Conservation (phyloP, 2,888 invertebrate species). For the Limenitis camilla region DNA sequence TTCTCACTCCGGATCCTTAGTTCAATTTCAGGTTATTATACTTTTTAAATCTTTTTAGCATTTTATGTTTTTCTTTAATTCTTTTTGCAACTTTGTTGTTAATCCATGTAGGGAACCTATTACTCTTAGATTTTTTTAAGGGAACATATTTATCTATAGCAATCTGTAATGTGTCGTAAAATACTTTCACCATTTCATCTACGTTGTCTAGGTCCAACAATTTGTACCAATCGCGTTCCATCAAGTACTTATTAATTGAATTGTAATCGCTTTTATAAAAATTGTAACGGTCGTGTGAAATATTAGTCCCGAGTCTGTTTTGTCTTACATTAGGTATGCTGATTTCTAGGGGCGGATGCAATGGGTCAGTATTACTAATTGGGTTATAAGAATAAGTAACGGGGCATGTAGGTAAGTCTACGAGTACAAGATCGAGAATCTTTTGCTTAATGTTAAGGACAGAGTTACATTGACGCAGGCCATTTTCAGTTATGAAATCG, state of each 20-base stretch:
- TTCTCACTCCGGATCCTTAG: not conserved
- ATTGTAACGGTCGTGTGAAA: not conserved
- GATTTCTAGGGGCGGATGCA: slow-evolving; percentile 1
- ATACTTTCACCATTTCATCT: not conserved
- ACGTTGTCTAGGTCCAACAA: not conserved
- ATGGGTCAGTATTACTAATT: not conserved
- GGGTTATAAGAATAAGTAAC: not conserved
- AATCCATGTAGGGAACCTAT: not conserved
- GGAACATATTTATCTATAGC: not conserved
- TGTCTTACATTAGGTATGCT: not conserved
- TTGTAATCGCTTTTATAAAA: not conserved
- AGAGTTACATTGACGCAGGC: not conserved
- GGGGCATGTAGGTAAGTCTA: not conserved
- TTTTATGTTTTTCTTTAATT: slow-evolving; percentile 6
- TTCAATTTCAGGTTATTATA: slow-evolving; percentile 1
- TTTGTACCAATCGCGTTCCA: not conserved
- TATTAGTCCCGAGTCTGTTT: not conserved
- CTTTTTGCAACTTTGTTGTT: not conserved
- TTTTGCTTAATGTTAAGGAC: not conserved
- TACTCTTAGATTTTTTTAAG: not conserved
- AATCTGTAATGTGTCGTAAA: not conserved
- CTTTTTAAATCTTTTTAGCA: not conserved
- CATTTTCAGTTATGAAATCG: not conserved
- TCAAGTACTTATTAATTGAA: not conserved
- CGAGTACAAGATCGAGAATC: slow-evolving; percentile 2